Evolutionary conservation across 2,888 invertebrate genomes (phyloP), one percentile per base, ranked within the genome.

Genomic region (Microchrysa polita): DNA sequence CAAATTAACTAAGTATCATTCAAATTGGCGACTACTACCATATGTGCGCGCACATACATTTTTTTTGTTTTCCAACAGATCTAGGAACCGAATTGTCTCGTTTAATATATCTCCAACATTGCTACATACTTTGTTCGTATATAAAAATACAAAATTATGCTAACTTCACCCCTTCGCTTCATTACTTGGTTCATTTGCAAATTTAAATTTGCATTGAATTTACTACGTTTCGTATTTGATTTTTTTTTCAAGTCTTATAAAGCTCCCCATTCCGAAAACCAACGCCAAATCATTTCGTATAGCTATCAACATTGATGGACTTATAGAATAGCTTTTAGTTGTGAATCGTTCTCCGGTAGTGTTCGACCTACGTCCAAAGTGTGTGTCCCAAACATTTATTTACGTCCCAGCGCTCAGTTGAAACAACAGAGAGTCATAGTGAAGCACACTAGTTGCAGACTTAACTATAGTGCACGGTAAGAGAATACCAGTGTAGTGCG

Each of bases 401-500:
- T 5, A 34, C 2, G 48, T 12, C 2, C 12, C 4, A 12, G 48
- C n/a, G n/a, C 48, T 48, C 20, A 44, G n/a, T 16, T 16, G 23
- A 9, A 40, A 34, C 20, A 12, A n/a, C n/a, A n/a, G n/a, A n/a
- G 14, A 65, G 48, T 65, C n/a, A n/a, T 44, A 22, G 44, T 48
- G 65, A 65, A 48, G 5, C 48, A 22, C 65, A 22, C 23, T 48
- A 44, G 34, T 48, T 20, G 22, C 65, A 48, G 48, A 44, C 20
- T 20, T n/a, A n/a, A 16, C 55, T 20, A 55, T 9, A 65, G 65
- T 65, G 65, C 44, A 65, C 65, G 65, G 65, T 65, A 65, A 65
- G 65, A 18, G 65, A 65, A 65, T 65, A 44, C 34, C 44, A 22
- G 65, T 65, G 65, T 65, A 65, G 65, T 65, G 65, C 44, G 65